Percentiles rank a stretch among this genome's conserved stretches.
Conservation (phyloP, 2,797 vertebrate species). For the Natrix natrix region DNA sequence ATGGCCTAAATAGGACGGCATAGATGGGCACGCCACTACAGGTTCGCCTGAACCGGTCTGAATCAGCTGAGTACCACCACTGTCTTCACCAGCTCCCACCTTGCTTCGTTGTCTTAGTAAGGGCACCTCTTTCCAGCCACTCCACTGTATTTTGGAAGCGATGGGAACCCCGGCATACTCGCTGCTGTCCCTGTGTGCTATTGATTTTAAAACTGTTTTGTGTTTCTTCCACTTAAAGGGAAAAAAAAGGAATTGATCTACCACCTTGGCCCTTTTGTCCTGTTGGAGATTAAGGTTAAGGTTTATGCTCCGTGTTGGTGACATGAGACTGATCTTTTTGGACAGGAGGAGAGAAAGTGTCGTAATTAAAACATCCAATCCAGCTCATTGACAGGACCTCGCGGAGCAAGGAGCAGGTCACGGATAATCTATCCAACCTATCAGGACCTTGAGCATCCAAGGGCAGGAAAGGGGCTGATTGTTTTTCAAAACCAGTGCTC, state of each 20-base stretch:
- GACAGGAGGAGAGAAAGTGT: background rate
- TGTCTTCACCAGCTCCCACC: background rate
- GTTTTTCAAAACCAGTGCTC: background rate
- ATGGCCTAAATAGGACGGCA: too few species aligned
- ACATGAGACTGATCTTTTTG: conserved; percentile 18
- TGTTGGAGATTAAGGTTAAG: conserved; percentile 13
- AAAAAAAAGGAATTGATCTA: conserved; percentile 12
- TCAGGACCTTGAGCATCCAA: background rate
- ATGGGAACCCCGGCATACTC: too few species aligned
- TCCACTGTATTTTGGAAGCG: too few species aligned
- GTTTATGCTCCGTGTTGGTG: conserved; percentile 23
- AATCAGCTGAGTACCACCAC: too few species aligned
- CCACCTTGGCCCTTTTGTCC: conserved; percentile 1
- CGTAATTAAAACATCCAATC: conserved; percentile 54
- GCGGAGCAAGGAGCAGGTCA: background rate
- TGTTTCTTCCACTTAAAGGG: conserved; percentile 16
- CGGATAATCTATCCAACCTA: background rate
- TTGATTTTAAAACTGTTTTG: background rate
- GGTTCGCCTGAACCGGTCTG: too few species aligned
- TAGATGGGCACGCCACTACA: too few species aligned
- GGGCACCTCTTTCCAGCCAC: background rate
- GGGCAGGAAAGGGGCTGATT: background rate
- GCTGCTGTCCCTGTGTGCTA: background rate
- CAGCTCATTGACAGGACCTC: background rate
- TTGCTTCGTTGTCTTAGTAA: background rate